Conservation (phyloP, 1,140 invertebrate genomes). For the Oppia nitens region DNA sequence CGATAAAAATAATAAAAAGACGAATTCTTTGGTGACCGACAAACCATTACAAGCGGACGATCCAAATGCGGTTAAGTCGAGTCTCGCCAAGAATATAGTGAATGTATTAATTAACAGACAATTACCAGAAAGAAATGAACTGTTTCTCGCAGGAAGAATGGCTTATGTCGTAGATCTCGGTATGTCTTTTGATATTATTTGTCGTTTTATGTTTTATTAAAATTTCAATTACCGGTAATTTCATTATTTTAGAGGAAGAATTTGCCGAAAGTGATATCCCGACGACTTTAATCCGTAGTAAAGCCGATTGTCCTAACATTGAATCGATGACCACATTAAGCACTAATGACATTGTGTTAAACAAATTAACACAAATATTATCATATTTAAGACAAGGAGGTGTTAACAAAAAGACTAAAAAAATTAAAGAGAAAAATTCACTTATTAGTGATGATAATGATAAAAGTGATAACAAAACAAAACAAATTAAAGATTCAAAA, state of each 20-base stretch:
- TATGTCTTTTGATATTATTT: slow-evolving; percentile 30
- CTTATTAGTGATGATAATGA: slow-evolving; percentile 15
- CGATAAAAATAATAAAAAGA: slow-evolving; percentile 21
- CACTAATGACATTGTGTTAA: slow-evolving; percentile 88
- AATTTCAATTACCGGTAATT: not conserved
- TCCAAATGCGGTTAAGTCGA: slow-evolving; percentile 4
- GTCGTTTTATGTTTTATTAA: not conserved
- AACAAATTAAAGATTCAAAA: no score
- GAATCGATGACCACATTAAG: slow-evolving; percentile 61
- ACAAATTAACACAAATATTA: slow-evolving; percentile 91
- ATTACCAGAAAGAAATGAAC: slow-evolving; percentile 58
- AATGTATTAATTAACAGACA: slow-evolving; percentile 31
- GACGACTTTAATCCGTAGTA: slow-evolving; percentile 82
- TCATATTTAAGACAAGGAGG: slow-evolving; percentile 55
- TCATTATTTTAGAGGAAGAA: slow-evolving; percentile 48
- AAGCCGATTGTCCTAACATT: slow-evolving; percentile 70
- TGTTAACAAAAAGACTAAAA: slow-evolving; percentile 17
- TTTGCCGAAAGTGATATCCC: slow-evolving; percentile 81
- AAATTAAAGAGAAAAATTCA: slow-evolving; percentile 14
- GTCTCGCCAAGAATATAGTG: slow-evolving; percentile 32
- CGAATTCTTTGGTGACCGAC: not conserved
- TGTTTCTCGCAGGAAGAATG: slow-evolving; percentile 92
- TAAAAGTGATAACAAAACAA: slow-evolving; percentile 8
- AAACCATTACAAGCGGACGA: not conserved
- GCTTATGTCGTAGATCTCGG: slow-evolving; percentile 78